These are phyloP conservation scores for Micrastur ruficollis DNA, from an alignment of 2,797 vertebrate species.

Conservation along the genomic window DNA sequence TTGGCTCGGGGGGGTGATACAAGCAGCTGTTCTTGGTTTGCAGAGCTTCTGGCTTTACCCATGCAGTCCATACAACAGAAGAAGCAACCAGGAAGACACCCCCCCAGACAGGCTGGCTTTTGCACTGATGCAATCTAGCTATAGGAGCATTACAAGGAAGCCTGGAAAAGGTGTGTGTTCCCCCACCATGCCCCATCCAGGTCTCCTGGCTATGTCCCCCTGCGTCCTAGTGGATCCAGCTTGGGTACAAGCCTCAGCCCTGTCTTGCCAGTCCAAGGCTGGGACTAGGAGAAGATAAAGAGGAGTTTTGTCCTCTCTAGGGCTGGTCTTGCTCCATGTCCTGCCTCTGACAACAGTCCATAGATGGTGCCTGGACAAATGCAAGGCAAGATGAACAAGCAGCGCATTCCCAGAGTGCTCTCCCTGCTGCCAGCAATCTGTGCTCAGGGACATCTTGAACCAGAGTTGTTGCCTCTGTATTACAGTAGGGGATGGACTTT, in stretches of 20 bases:
- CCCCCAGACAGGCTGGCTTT: accelerated
- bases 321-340: accelerated
- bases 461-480: accelerated
- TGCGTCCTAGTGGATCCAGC: background rate
- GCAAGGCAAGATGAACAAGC: background rate
- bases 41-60: background rate
- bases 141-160: background rate
- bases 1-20: background rate
- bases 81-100: background rate
- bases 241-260: too few relatives aligned
- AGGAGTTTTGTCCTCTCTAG: background rate
- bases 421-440: background rate
- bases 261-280: background rate
- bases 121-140: background rate
- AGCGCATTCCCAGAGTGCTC: background rate
- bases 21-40: accelerated
- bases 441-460: background rate
- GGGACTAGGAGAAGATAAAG: background rate
- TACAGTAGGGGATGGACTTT: background rate
- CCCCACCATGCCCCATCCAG: accelerated
- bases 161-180: background rate
- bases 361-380: background rate
- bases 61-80: accelerated
- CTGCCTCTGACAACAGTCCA: background rate
- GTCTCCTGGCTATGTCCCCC: background rate